Conservation (phyloP, 2,797 vertebrate genomes). For the Lycodopsis pacificus region DNA sequence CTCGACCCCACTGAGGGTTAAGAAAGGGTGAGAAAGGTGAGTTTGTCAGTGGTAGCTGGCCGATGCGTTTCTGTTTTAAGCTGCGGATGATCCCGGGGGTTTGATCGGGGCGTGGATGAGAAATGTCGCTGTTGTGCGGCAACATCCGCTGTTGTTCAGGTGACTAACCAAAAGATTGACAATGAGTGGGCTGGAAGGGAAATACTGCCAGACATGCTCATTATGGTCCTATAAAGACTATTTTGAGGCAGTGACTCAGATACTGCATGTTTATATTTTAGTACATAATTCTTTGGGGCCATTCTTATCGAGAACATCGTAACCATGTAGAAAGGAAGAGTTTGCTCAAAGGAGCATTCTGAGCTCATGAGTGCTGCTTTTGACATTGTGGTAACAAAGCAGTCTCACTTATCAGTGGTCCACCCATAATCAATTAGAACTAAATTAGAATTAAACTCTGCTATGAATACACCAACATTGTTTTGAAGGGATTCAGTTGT, state of each 20-base stretch:
- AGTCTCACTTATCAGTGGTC: background rate
- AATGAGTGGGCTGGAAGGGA: slow-evolving; percentile 47
- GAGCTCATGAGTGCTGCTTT: background rate
- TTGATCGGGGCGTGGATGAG: slow-evolving; percentile 59
- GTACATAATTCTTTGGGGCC: background rate
- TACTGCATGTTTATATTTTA: slow-evolving; percentile 17
- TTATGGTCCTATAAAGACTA: slow-evolving; percentile 34
- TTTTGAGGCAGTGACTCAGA: slow-evolving; percentile 43
- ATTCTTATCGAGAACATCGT: background rate
- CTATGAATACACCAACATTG: background rate
- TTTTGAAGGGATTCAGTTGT: background rate
- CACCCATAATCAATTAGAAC: background rate
- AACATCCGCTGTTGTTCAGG: slow-evolving; percentile 76
- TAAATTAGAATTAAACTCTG: too few species aligned
- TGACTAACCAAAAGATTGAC: slow-evolving; percentile 62
- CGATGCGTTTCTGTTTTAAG: slow-evolving; percentile 70
- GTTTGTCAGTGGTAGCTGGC: slow-evolving; percentile 62
- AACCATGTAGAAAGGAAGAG: background rate
- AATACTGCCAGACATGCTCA: slow-evolving; percentile 25
- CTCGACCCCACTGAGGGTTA: slow-evolving; percentile 62
- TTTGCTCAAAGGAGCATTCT: background rate
- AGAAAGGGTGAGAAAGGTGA: slow-evolving; percentile 84
- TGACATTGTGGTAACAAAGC: background rate
- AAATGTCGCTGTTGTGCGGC: slow-evolving; percentile 56
- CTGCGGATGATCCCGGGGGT: slow-evolving; percentile 67